phyloP scores from a whole-genome alignment of 2,888 invertebrate species.

The Drosophila pullipes region DNA sequence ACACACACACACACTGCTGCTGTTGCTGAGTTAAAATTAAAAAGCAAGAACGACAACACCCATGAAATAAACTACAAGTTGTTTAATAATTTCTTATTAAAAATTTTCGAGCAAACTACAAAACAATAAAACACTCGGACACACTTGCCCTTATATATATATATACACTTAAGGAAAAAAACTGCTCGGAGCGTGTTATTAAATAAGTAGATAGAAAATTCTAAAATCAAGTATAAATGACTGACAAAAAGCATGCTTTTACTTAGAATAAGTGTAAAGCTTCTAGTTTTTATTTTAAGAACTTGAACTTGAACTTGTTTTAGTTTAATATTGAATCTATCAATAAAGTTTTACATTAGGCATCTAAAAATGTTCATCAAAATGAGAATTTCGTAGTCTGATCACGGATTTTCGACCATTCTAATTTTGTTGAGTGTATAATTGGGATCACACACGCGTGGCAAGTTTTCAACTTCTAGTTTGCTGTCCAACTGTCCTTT shows the following conservation, averaged over 20 bases:
- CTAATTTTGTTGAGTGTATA: not conserved
- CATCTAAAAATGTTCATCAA: not conserved
- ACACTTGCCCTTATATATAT: not conserved
- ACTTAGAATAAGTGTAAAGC: not conserved
- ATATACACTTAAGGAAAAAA: not conserved
- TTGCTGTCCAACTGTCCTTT: slow-evolving; percentile 41
- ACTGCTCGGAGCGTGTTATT: not conserved
- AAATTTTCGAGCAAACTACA: slow-evolving; percentile 54
- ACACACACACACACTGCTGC: not conserved
- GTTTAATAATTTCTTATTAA: slow-evolving; percentile 77
- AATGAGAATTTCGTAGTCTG: not conserved
- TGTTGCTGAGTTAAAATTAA: slow-evolving; percentile 3
- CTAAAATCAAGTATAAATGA: not conserved
- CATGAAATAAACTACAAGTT: slow-evolving; percentile 64
- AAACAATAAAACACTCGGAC: slow-evolving; percentile 48
- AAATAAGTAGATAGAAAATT: not conserved
- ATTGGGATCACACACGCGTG: slow-evolving; percentile 4
- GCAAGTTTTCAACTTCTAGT: slow-evolving; percentile 35
- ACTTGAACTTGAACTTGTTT: not conserved
- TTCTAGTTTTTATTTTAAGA: not conserved
- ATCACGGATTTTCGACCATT: not conserved
- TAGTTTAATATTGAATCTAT: not conserved
- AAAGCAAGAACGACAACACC: slow-evolving; percentile 18
- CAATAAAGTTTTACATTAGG: not conserved
- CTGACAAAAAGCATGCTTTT: not conserved